These are phyloP conservation scores for Drosophila rellima DNA, from an alignment of 2,888 invertebrate genomes.

Conservation along the genomic window DNA sequence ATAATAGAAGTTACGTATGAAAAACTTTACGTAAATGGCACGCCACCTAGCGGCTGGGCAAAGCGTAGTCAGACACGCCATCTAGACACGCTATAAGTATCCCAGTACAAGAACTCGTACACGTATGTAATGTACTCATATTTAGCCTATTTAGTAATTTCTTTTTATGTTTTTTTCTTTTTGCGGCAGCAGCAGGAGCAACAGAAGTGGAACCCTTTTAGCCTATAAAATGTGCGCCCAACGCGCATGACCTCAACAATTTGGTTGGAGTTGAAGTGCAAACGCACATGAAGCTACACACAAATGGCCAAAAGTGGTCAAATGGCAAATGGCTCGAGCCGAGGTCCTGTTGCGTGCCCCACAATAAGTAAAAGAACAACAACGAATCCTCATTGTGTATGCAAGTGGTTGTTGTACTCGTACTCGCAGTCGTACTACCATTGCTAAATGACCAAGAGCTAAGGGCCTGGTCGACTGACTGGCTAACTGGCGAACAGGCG, in stretches of 20 bases:
- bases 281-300: slow-evolving; percentile 62
- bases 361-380: slow-evolving; percentile 15
- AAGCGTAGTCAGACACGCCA: slow-evolving; percentile 67
- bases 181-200: slow-evolving; percentile 25
- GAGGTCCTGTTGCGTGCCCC: slow-evolving; percentile 72
- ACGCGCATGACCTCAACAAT: slow-evolving; percentile 81
- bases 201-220: slow-evolving; percentile 58
- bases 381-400: slow-evolving; percentile 37
- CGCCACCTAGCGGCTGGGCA: slow-evolving; percentile 63
- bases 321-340: slow-evolving; percentile 21
- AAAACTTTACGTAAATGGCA: slow-evolving; percentile 30
- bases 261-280: slow-evolving; percentile 72
- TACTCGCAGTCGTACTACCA: slow-evolving; percentile 20
- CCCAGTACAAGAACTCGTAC: slow-evolving; percentile 7
- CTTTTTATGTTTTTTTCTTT: neutral
- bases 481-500: slow-evolving; percentile 66
- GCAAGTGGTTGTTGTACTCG: slow-evolving; percentile 23
- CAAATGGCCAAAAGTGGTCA: slow-evolving; percentile 28
- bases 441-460: slow-evolving; percentile 52
- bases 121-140: slow-evolving; percentile 38
- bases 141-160: slow-evolving; percentile 48
- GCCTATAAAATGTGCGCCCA: slow-evolving; percentile 70
- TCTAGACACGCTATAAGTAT: slow-evolving; percentile 65
- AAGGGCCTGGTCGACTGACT: slow-evolving; percentile 18
- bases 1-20: slow-evolving; percentile 2